phyloP scores from a whole-genome alignment of 2,797 vertebrate genomes.

The Brachyrhaphis roseni region DNA sequence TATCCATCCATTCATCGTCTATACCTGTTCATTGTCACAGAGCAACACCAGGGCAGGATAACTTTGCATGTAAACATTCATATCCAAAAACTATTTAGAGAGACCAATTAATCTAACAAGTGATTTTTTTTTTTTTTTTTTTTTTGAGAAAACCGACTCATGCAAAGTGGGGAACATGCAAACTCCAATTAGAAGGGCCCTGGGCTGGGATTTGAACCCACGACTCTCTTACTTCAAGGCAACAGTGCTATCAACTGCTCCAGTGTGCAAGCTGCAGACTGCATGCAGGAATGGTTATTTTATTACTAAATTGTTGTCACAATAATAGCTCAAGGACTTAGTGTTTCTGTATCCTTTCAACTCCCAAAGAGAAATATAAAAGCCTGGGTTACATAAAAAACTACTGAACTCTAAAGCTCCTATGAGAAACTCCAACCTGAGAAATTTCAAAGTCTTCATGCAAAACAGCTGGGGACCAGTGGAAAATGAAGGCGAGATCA shows the following conservation, averaged over 20 bases:
- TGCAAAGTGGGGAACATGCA: background rate
- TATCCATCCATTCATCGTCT: background rate
- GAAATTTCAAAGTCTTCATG: conserved; percentile 29
- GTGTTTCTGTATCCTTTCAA: conserved; percentile 31
- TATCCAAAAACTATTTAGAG: background rate
- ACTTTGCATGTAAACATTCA: background rate
- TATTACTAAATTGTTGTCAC: background rate
- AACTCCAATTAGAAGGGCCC: background rate
- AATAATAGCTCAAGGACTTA: conserved; percentile 5
- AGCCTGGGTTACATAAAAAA: conserved; percentile 39
- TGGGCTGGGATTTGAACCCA: background rate
- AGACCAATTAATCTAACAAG: background rate
- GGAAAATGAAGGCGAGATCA: conserved; percentile 63
- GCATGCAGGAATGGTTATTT: background rate
- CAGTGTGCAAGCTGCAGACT: background rate
- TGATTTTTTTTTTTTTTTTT: background rate
- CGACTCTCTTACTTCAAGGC: background rate
- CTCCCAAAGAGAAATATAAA: conserved; percentile 9
- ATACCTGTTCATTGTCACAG: background rate
- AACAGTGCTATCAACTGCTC: background rate
- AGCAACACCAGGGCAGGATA: background rate
- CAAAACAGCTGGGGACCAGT: conserved; percentile 51
- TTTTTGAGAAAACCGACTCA: background rate
- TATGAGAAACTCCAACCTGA: conserved; percentile 36
- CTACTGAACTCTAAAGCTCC: conserved; percentile 37